These are phyloP conservation scores for Synanthedon formicaeformis DNA, from an alignment of 2,888 invertebrate species.

Conservation along the genomic window DNA sequence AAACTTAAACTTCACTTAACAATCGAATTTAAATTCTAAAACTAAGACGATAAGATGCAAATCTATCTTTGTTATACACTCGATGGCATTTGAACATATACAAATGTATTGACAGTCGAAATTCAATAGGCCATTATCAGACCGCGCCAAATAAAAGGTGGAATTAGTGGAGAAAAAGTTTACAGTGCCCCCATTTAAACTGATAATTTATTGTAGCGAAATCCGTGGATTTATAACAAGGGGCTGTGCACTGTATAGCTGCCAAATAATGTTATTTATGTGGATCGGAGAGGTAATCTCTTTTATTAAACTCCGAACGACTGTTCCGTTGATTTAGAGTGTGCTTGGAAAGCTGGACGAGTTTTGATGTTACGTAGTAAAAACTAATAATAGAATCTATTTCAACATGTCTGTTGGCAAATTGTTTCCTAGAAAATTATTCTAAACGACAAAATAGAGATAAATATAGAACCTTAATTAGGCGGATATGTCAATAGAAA, in stretches of 20 bases:
- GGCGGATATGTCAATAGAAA: too few relatives aligned
- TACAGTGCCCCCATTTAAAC: constrained; percentile 11
- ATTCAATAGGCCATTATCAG: constrained; percentile 11
- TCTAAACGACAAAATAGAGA: too few relatives aligned
- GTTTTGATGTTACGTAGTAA: too few relatives aligned
- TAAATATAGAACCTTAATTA: too few relatives aligned
- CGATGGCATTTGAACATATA: constrained; percentile 6
- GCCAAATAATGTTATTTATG: constrained; percentile 26
- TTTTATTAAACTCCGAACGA: constrained; percentile 1
- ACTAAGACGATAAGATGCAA: not conserved
- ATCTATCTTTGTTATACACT: not conserved
- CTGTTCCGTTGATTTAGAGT: constrained; percentile 5
- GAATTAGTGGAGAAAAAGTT: constrained; percentile 9
- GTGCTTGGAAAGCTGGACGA: not conserved
- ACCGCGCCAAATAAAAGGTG: constrained; percentile 8
- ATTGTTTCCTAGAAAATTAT: too few relatives aligned
- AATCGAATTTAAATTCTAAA: not conserved
- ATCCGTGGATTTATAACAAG: constrained; percentile 20
- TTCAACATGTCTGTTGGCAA: too few relatives aligned
- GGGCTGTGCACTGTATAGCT: constrained; percentile 9
- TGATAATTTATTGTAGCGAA: constrained; percentile 13
- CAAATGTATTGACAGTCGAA: constrained; percentile 12
- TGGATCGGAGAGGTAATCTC: constrained; percentile 18
- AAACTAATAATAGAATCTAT: too few relatives aligned
- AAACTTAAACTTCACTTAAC: not conserved